Evolutionary conservation across 2,113 vertebrate species (phyloP), one percentile per base, ranked within the genome.

Genomic region (Tragelaphus buxtoni): DNA sequence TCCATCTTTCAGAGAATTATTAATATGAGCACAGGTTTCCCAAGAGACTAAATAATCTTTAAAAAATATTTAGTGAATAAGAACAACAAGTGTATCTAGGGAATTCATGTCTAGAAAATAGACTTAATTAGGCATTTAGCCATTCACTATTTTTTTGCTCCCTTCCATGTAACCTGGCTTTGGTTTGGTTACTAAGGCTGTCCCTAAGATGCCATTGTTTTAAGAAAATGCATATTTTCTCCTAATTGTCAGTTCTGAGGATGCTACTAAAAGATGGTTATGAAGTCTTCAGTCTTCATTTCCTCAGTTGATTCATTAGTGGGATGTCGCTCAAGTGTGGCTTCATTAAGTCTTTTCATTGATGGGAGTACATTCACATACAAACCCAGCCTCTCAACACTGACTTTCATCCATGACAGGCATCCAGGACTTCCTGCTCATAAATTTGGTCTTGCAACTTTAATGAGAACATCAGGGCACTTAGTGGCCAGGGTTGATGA

Each of bases 301-400:
- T 80, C 98, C 91, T 93, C 81, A 93, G 84, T 91, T 97, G 96
- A 94, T 98, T 98, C 93, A 96, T 98, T 98, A 97, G 89, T 96
- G 94, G 84, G 83, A 93, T 90, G 89, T 88, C 92, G 56, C 76
- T 93, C 87, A 94, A 97, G 94, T 95, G 96, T 97, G 97, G 97
- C 97, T 98, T 98, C 96, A 96, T 98, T 94, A 97, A 95, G 39
- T 77, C 74, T 96, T 98, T 98, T 97, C 95, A 94, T 74, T 93
- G 96, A 88, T 77, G 92, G n/a, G 76, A 94, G 83, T 58, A 87
- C 53, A 95, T 97, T 97, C 88, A 90, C 32, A 85, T 14, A 94
- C 79, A 94, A 98, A 94, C 11, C 4, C 14, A 94, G 93, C 0
- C 65, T 91, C 83, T 92, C 28, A 86, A 95, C 88, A 51, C 53